These are phyloP conservation scores for Spongilla lacustris DNA, from an alignment of 37 sponge, comb jelly and placozoan species.

Conservation along the genomic window DNA sequence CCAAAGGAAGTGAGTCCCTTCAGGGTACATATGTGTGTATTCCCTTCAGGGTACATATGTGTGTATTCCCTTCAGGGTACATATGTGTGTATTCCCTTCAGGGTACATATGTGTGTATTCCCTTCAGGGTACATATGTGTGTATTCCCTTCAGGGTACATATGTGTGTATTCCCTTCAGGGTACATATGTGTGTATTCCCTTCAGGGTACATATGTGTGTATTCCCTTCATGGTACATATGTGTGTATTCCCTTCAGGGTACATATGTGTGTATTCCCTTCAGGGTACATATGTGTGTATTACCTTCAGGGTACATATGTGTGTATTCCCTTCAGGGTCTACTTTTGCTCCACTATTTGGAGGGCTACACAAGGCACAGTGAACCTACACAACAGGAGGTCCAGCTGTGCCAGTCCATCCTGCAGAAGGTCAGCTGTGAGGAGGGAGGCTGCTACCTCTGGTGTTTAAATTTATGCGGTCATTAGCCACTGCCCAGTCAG, in stretches of 20 bases:
- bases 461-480: background rate
- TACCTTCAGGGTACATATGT: slow-evolving; percentile 4
- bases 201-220: too few relatives aligned
- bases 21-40: background rate
- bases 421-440: background rate
- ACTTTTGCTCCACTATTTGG: slow-evolving; percentile 42
- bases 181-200: background rate
- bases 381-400: slow-evolving; percentile 45
- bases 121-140: too few relatives aligned
- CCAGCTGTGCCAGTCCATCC: background rate
- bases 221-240: too few relatives aligned
- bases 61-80: too few relatives aligned
- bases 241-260: background rate
- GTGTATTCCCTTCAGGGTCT: slow-evolving; percentile 31
- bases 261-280: background rate
- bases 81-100: too few relatives aligned
- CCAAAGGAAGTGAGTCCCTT: background rate
- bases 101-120: too few relatives aligned
- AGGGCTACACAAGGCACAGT: slow-evolving; percentile 28
- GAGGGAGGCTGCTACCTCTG: background rate
- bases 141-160: too few relatives aligned
- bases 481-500: slow-evolving; percentile 1
- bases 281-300: background rate
- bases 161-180: too few relatives aligned
- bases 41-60: too few relatives aligned